Conservation (phyloP, 2,888 invertebrate genomes). For the Auanema sp. region DNA sequence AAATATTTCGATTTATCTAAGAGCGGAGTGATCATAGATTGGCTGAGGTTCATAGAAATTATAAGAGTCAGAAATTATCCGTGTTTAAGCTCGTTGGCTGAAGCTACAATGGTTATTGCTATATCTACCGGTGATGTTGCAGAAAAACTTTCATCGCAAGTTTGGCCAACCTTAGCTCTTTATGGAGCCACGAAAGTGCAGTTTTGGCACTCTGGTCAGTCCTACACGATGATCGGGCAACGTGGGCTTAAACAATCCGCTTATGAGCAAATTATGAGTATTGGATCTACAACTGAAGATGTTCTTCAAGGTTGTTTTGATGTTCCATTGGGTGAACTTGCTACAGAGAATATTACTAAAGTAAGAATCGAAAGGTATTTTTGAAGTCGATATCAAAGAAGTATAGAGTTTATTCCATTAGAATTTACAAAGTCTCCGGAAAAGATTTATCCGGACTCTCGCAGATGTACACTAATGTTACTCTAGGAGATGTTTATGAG, state of each 20-base stretch:
- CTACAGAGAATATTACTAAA: slow-evolving; percentile 22
- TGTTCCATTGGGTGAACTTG: slow-evolving; percentile 41
- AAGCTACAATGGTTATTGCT: slow-evolving; percentile 31
- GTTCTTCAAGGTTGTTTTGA: slow-evolving; percentile 40
- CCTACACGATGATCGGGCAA: slow-evolving; percentile 44
- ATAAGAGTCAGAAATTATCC: neutral
- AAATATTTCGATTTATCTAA: neutral
- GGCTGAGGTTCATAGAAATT: neutral
- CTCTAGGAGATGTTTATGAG: slow-evolving; percentile 30
- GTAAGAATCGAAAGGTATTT: slow-evolving; percentile 4
- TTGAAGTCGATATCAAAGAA: no score
- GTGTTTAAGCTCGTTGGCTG: slow-evolving; percentile 27
- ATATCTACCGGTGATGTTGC: slow-evolving; percentile 50
- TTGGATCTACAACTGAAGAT: neutral
- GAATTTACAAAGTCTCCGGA: neutral
- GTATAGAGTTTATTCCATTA: no score
- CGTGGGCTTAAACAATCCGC: slow-evolving; percentile 25
- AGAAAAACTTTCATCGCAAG: slow-evolving; percentile 40
- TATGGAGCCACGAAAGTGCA: slow-evolving; percentile 31
- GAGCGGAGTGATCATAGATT: neutral
- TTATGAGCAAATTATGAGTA: slow-evolving; percentile 3
- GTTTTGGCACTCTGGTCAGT: slow-evolving; percentile 33
- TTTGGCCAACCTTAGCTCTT: slow-evolving; percentile 29
- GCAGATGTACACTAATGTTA: slow-evolving; percentile 18
- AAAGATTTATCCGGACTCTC: slow-evolving; percentile 28